Evolutionary conservation across 1,140 invertebrate species (phyloP).

Genomic region (Drosophila subobscura): DNA sequence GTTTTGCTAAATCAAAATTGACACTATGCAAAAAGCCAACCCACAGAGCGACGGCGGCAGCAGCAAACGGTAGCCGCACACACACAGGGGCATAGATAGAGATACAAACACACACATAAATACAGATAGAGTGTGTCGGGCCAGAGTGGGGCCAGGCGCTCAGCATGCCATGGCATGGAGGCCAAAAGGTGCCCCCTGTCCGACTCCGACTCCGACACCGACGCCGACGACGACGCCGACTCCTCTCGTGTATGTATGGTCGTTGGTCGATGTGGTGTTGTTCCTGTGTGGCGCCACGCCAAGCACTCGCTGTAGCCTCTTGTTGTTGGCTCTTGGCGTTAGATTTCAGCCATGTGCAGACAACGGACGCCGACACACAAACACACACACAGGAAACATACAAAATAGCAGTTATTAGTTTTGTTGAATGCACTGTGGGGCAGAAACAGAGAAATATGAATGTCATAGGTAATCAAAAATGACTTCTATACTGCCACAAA

Average conservation of each 20-base stretch:
- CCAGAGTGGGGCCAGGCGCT: constrained; percentile 69
- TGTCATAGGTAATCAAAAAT: no score
- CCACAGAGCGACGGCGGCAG: constrained; percentile 64
- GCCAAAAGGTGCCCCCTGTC: constrained; percentile 67
- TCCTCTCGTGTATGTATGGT: constrained; percentile 6
- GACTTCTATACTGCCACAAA: no score
- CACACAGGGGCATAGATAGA: constrained; percentile 7
- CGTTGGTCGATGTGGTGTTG: constrained; percentile 28
- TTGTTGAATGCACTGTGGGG: constrained; percentile 49
- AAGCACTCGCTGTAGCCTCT: constrained; percentile 55
- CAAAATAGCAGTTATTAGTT: constrained; percentile 65
- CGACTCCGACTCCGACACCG: background rate
- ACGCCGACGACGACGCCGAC: no score
- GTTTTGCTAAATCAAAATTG: constrained; percentile 79
- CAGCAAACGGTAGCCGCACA: constrained; percentile 65
- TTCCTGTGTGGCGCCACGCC: constrained; percentile 70
- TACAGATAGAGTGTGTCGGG: constrained; percentile 30
- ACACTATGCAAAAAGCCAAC: constrained; percentile 78
- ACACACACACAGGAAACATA: constrained; percentile 40
- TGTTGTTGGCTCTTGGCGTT: constrained; percentile 56
- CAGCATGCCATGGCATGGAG: constrained; percentile 69
- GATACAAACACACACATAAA: constrained; percentile 5
- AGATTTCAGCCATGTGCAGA: constrained; percentile 76
- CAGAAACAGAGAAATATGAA: background rate
- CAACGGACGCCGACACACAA: constrained; percentile 39